These are phyloP conservation scores for Venturia canescens DNA, from an alignment of 1,140 invertebrate genomes.

Conservation along the genomic window DNA sequence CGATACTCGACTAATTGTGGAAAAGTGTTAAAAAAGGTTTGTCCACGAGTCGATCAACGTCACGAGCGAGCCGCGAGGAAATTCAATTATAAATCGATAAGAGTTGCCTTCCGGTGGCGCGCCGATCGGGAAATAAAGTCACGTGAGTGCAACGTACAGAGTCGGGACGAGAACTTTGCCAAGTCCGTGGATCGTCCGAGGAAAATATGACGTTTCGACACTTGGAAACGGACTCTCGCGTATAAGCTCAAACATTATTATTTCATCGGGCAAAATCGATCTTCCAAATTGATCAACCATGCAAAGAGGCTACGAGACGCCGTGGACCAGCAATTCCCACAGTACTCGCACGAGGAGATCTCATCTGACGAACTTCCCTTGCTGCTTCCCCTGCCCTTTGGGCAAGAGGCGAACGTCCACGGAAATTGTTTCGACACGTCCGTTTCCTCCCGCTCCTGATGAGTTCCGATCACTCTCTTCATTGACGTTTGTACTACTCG, in stretches of 20 bases:
- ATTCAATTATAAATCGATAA: not conserved
- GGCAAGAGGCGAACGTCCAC: constrained; percentile 67
- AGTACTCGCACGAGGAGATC: constrained; percentile 5
- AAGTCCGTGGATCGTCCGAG: not conserved
- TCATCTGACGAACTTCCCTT: constrained; percentile 24
- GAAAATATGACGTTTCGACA: not conserved
- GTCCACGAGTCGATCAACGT: constrained; percentile 64
- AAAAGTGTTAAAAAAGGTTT: not conserved
- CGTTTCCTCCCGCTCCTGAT: constrained; percentile 75
- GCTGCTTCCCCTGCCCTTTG: not conserved
- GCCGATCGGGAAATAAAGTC: not conserved
- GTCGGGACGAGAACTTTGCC: not conserved
- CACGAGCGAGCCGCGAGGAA: constrained; percentile 28
- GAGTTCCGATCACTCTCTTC: constrained; percentile 69
- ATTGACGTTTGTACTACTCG: constrained; percentile 36
- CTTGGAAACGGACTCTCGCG: not conserved
- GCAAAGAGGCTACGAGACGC: constrained; percentile 60
- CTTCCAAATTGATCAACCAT: constrained; percentile 75
- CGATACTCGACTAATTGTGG: too few relatives aligned
- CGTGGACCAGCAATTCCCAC: constrained; percentile 53
- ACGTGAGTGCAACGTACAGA: not conserved
- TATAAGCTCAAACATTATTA: not conserved
- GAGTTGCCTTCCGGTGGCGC: not conserved
- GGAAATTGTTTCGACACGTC: constrained; percentile 77
- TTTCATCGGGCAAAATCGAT: constrained; percentile 61